phyloP scores from a whole-genome alignment of 2,797 vertebrate species.

The Chaetodon trifasciatus region DNA sequence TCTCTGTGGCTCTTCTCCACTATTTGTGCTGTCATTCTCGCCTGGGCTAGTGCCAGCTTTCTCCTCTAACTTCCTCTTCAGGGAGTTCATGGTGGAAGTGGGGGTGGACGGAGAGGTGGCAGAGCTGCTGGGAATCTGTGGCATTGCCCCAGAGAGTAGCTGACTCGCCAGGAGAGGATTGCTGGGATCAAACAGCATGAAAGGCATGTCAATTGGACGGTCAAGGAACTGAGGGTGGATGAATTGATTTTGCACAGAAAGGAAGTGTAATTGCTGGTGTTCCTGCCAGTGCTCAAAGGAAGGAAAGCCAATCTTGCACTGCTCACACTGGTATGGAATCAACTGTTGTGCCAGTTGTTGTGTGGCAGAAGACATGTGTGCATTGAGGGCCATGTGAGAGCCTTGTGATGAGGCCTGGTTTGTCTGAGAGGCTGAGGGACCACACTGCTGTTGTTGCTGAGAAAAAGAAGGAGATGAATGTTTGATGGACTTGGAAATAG shows the following conservation, averaged over 20 bases:
- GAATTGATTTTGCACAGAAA: conserved; percentile 98
- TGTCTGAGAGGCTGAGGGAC: conserved; percentile 91
- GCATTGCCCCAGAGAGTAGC: conserved; percentile 94
- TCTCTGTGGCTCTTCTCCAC: conserved; percentile 97
- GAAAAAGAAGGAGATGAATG: conserved; percentile 89
- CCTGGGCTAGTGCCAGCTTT: conserved; percentile 98
- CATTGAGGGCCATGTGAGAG: conserved; percentile 92
- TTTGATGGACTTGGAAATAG: conserved; percentile 89
- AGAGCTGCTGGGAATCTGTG: conserved; percentile 95
- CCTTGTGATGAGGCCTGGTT: conserved; percentile 92
- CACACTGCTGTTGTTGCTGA: conserved; percentile 89
- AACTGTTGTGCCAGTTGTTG: conserved; percentile 96
- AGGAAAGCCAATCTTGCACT: conserved; percentile 98
- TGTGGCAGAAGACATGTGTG: conserved; percentile 92
- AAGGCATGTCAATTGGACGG: conserved; percentile 96
- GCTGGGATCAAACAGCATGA: conserved; percentile 99
- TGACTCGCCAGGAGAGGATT: conserved; percentile 97
- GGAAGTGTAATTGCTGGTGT: conserved; percentile 98
- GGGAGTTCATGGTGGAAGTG: conserved; percentile 96
- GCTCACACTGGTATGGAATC: conserved; percentile 98
- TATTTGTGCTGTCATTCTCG: conserved; percentile 97
- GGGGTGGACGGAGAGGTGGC: conserved; percentile 98
- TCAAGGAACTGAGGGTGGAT: conserved; percentile 98
- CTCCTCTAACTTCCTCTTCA: conserved; percentile 98
- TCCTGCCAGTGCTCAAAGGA: conserved; percentile 99